These are phyloP conservation scores for Malthinus seriepunctatus DNA, from an alignment of 2,888 invertebrate species.

Conservation along the genomic window DNA sequence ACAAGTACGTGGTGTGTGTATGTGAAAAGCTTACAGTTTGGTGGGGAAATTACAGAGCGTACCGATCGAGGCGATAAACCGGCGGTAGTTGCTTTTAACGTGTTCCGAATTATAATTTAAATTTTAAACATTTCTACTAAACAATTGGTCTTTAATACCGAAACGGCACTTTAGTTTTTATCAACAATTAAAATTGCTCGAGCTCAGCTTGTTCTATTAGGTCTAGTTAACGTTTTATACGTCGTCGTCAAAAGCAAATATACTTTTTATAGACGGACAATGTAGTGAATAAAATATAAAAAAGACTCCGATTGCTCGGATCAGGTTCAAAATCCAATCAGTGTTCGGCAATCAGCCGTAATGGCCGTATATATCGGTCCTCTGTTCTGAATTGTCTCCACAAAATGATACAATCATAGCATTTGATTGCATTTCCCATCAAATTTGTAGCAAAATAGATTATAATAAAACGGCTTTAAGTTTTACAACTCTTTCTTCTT, in stretches of 20 bases:
- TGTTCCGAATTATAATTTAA: constrained; percentile 16
- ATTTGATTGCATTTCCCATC: constrained; percentile 18
- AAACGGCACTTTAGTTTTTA: no score
- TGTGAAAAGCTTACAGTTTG: constrained; percentile 13
- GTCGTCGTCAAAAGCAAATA: constrained; percentile 15
- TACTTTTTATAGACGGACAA: constrained; percentile 16
- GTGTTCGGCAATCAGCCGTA: constrained; percentile 51
- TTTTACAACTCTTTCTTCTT: no score
- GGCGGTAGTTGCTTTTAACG: constrained; percentile 19
- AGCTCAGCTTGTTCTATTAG: background rate
- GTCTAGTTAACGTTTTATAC: constrained; percentile 9
- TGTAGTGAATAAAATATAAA: constrained; percentile 36
- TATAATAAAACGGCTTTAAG: no score
- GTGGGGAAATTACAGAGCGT: constrained; percentile 8
- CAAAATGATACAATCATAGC: constrained; percentile 19
- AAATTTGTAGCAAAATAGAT: constrained; percentile 10
- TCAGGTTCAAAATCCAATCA: constrained; percentile 52
- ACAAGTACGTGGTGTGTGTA: constrained; percentile 22
- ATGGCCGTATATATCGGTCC: constrained; percentile 46
- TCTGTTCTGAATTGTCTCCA: constrained; percentile 24
- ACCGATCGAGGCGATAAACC: constrained; percentile 22
- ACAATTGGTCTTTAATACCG: no score
- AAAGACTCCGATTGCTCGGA: constrained; percentile 47
- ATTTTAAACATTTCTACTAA: constrained; percentile 3
- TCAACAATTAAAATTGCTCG: no score